Evolutionary conservation across 2,888 invertebrate species (phyloP).

Genomic region (Gandaritis pyraliata): DNA sequence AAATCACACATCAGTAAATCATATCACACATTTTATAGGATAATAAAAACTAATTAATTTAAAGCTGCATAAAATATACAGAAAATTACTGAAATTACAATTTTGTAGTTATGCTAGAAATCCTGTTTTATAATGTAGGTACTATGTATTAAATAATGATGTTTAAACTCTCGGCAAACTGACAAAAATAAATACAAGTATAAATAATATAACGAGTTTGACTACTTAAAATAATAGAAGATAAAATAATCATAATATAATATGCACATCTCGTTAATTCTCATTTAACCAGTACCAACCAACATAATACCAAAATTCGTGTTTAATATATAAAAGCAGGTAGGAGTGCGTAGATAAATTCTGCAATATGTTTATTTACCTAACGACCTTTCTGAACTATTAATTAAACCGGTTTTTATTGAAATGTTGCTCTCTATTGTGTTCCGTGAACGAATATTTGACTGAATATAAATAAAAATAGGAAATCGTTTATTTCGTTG

Average conservation of each 20-base stretch:
- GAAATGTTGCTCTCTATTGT: background rate
- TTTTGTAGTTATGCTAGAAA: too few relatives aligned
- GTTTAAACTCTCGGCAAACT: too few relatives aligned
- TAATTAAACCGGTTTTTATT: background rate
- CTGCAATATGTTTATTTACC: background rate
- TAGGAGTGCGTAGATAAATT: background rate
- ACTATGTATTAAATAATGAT: too few relatives aligned
- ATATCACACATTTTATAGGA: conserved; percentile 21
- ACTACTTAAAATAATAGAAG: too few relatives aligned
- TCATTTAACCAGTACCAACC: background rate
- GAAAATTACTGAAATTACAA: too few relatives aligned
- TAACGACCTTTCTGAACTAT: background rate
- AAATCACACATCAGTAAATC: conserved; percentile 21
- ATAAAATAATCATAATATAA: too few relatives aligned
- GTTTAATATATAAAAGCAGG: background rate
- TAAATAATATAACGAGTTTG: too few relatives aligned
- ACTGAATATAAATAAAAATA: background rate
- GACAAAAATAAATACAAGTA: too few relatives aligned
- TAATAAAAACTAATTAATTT: background rate
- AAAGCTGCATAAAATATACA: background rate
- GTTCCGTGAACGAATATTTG: background rate
- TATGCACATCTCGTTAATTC: background rate
- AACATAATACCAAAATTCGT: background rate
- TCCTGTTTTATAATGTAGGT: too few relatives aligned
- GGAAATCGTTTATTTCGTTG: conserved; percentile 9